These are phyloP conservation scores for cattle (Bos taurus) DNA, from an alignment of 2,113 vertebrate genomes.

Conservation along the genomic window ARS-UCD2.0 NC_037329.1:56361501-56362000, in stretches of 20 bases:
- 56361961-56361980: not conserved
- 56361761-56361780: constrained; percentile 73
- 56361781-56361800: constrained; percentile 74
- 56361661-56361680: constrained; percentile 86
- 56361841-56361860: constrained; percentile 48
- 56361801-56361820: constrained; percentile 67
- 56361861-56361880: constrained; percentile 11
- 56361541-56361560: constrained; percentile 86
- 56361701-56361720: constrained; percentile 82
- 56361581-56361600: constrained; percentile 88
- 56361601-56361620: constrained; percentile 86
- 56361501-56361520: constrained; percentile 85
- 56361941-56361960: not conserved
- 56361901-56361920: constrained; percentile 27
- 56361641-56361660: constrained; percentile 85
- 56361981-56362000: not conserved
- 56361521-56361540: constrained; percentile 86
- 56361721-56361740: constrained; percentile 80
- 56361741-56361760: constrained; percentile 80
- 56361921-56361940: constrained; percentile 13
- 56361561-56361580: constrained; percentile 85
- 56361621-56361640: constrained; percentile 83
- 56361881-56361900: not conserved
- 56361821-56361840: constrained; percentile 62
- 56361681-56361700: constrained; percentile 82